Evolutionary conservation across 1,140 invertebrate species (phyloP).

Genomic region (Diabrotica undecimpunctata): DNA sequence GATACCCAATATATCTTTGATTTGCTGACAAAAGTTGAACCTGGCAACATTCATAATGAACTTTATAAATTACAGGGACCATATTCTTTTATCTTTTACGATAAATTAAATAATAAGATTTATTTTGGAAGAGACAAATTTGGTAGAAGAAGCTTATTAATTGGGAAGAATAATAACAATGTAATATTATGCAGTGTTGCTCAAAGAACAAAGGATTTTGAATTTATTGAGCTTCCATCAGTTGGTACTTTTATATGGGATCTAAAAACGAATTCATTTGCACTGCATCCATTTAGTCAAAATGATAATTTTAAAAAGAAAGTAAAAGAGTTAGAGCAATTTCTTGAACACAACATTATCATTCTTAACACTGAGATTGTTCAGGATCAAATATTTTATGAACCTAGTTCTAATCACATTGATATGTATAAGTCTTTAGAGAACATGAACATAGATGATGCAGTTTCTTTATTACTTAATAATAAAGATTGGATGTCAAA

Average conservation of each 20-base stretch:
- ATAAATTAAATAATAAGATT: conserved; percentile 58
- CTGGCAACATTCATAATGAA: conserved; percentile 47
- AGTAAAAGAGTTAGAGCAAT: conserved; percentile 44
- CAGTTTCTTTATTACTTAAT: conserved; percentile 49
- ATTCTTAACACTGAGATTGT: conserved; percentile 23
- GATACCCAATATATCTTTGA: conserved; percentile 50
- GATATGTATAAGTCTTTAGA: conserved; percentile 43
- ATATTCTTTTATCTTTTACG: conserved; percentile 77
- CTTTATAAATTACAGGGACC: conserved; percentile 70
- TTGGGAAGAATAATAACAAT: conserved; percentile 53
- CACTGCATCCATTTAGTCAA: conserved; percentile 48
- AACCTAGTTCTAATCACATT: conserved; percentile 22
- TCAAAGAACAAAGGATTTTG: conserved; percentile 51
- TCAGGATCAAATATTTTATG: conserved; percentile 24
- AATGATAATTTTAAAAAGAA: conserved; percentile 42
- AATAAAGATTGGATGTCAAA: conserved; percentile 44
- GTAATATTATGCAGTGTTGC: conserved; percentile 60
- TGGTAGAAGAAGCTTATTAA: conserved; percentile 78
- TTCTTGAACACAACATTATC: conserved; percentile 44
- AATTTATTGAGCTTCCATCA: conserved; percentile 69
- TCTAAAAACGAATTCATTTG: conserved; percentile 49
- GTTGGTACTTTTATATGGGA: conserved; percentile 65
- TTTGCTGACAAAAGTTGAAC: conserved; percentile 39
- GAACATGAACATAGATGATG: conserved; percentile 36
- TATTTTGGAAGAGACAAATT: conserved; percentile 85